Base-by-base conservation (phyloP, 2,113 vertebrate genomes). In the Macquaria ambigua region DNA sequence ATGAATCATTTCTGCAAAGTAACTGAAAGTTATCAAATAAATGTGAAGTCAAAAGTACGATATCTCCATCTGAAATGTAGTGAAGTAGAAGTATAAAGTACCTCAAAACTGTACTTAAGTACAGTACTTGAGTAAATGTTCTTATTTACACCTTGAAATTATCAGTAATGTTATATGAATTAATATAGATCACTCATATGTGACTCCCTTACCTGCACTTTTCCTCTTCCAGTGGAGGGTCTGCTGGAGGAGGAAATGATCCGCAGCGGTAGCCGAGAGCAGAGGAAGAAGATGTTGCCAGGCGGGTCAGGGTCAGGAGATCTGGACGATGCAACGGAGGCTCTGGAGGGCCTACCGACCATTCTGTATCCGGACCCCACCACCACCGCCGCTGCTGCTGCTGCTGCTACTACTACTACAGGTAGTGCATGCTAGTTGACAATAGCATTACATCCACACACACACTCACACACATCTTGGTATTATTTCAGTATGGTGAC, bases 201-300 rank as follows among this genome's bases (percentile, higher is more conserved):
- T 55, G 41, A 58, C 63, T 71, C 20, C 23, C 31, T 55, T 20
- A 14, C 8, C 34, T 68, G 43, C 8, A 23, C 5, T 71, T 73
- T 46, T 31, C 85, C 8, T 80, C 37, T 63, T 20, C 23, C 68
- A 94, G 95, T 96, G 82, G 89, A 90, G 34, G 75, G 90, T 52
- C 88, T 96, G 63, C 91, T 90, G 21, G 94, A 95, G 62, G 96
- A 96, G 15, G 95, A 95, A 86, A 61, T 93, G 82, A 89, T 94
- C 55, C 96, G 96, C 55, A 96, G 89, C 7, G 92, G 93, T 18
- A 93, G 89, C 70, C 90, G 93, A 55, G 94, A 95, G 50, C 89
- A 95, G 69, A 93, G 76, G 79, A 96, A 91, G 92, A 96, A 94
- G 86, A 5, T 81, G 11, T 69, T 92, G 64, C 85, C 94, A 0